These are phyloP conservation scores for Acrocephalus kingi DNA, from an alignment of 2,113 vertebrate genomes.

Conservation along the genomic window DNA sequence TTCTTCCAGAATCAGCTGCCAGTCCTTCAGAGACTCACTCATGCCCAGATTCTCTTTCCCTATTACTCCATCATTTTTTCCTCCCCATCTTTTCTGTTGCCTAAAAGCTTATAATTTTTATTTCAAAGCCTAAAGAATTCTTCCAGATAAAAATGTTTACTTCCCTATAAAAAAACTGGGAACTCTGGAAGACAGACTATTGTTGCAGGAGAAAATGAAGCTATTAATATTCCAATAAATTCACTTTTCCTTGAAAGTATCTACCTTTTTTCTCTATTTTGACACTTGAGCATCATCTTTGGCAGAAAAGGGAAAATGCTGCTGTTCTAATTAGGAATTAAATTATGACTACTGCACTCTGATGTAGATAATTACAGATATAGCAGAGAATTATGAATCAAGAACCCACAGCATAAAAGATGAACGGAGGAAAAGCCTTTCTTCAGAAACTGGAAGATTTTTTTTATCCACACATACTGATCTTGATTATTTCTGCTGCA, in stretches of 20 bases:
- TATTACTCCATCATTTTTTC: neutral
- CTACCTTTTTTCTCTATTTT: neutral
- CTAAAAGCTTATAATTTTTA: neutral
- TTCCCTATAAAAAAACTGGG: neutral
- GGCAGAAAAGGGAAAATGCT: neutral
- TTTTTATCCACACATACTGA: neutral
- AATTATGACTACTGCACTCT: neutral
- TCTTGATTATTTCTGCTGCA: neutral
- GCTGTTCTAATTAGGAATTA: neutral
- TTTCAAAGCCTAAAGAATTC: neutral
- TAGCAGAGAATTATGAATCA: neutral
- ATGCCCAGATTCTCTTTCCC: neutral
- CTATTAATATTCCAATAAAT: neutral
- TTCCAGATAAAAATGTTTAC: neutral
- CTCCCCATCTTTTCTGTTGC: neutral
- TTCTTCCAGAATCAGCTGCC: neutral
- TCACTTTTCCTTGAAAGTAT: neutral
- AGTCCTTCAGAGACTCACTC: neutral
- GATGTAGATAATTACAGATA: neutral
- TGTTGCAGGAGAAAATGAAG: neutral
- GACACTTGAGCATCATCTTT: neutral
- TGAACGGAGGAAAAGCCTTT: neutral
- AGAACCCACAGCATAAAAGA: neutral
- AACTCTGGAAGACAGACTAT: neutral
- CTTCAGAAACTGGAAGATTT: neutral